Conservation (phyloP, 1,140 invertebrate species). For the Cephus cinctus region DNA sequence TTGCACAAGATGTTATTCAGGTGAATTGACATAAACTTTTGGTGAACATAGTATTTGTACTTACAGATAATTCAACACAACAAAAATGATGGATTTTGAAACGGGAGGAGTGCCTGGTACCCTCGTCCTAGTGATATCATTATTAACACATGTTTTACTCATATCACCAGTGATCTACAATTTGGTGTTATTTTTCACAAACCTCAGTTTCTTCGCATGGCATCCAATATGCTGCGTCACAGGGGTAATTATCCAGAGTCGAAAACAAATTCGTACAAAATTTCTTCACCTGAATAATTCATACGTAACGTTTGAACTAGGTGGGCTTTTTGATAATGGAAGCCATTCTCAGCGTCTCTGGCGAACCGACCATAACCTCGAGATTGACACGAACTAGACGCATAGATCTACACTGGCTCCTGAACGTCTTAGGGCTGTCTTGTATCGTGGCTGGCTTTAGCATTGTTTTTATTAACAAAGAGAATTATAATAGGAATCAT, state of each 20-base stretch:
- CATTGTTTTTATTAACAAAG: conserved; percentile 45
- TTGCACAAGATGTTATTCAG: too few relatives aligned
- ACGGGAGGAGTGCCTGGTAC: conserved; percentile 22
- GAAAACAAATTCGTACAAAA: not conserved
- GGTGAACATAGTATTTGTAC: too few relatives aligned
- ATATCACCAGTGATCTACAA: conserved; percentile 46
- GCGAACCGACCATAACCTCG: conserved; percentile 34
- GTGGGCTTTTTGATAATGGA: conserved; percentile 41
- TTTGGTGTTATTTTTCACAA: conserved; percentile 28
- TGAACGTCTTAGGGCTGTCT: conserved; percentile 33
- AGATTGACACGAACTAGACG: conserved; percentile 31
- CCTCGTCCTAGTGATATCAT: conserved; percentile 28
- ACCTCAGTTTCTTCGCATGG: conserved; percentile 44
- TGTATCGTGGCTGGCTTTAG: conserved; percentile 37
- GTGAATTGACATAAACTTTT: too few relatives aligned
- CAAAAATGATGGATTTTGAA: not conserved
- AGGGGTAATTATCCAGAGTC: conserved; percentile 39
- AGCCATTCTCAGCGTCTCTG: conserved; percentile 44
- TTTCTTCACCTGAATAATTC: too few relatives aligned
- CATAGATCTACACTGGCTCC: conserved; percentile 45
- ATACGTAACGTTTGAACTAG: too few relatives aligned
- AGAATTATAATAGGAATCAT: conserved; percentile 22
- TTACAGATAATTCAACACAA: not conserved
- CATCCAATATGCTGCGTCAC: conserved; percentile 49
- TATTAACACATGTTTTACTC: conserved; percentile 41